phyloP scores from a whole-genome alignment of 2,888 invertebrate genomes.

The Alviniconcha strummeri region DNA sequence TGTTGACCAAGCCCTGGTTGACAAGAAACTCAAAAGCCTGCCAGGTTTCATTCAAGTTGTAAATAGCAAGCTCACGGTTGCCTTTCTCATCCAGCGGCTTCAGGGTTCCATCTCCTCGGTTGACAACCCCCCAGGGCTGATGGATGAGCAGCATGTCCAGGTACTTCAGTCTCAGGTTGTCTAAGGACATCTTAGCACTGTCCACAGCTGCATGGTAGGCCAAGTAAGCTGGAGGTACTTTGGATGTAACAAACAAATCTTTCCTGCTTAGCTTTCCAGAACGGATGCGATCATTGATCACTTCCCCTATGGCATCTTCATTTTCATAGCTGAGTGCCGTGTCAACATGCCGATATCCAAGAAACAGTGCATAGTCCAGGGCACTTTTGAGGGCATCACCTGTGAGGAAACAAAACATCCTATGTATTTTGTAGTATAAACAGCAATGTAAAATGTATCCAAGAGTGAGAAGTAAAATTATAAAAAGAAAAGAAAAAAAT shows the following conservation, averaged over 20 bases:
- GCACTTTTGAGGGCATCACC: conserved; percentile 47
- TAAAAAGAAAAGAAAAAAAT: neutral
- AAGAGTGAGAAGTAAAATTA: neutral
- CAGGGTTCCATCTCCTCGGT: conserved; percentile 47
- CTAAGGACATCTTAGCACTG: conserved; percentile 52
- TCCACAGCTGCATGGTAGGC: conserved; percentile 43
- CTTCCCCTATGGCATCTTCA: conserved; percentile 56
- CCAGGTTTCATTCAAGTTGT: conserved; percentile 56
- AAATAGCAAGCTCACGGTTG: conserved; percentile 43
- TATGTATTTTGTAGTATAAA: neutral
- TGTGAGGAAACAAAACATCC: neutral
- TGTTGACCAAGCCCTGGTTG: conserved; percentile 44
- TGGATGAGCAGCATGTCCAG: conserved; percentile 63
- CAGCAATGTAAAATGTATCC: neutral
- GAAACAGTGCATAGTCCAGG: conserved; percentile 51
- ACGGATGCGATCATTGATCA: conserved; percentile 45
- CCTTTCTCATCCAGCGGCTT: conserved; percentile 43
- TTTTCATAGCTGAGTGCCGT: conserved; percentile 59
- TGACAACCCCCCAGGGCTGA: conserved; percentile 57
- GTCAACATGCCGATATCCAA: conserved; percentile 60
- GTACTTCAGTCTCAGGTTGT: conserved; percentile 52
- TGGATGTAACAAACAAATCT: conserved; percentile 60
- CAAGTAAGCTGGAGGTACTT: conserved; percentile 50
- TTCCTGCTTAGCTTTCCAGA: conserved; percentile 49
- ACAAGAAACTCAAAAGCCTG: conserved; percentile 51